Conservation (phyloP, 2,888 invertebrate genomes). For the Cynaeus angustus region DNA sequence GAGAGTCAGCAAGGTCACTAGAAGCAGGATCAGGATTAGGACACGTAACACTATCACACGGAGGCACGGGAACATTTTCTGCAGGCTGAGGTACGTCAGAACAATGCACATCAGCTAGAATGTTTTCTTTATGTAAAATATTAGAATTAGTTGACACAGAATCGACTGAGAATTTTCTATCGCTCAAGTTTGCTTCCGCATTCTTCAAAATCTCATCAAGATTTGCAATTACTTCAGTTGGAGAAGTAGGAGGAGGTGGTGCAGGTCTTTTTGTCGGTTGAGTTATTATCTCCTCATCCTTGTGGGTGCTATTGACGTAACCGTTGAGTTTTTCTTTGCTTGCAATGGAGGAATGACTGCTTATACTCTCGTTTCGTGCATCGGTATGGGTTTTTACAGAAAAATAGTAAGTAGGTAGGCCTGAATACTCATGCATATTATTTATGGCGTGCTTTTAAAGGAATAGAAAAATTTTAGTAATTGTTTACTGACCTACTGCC, state of each 20-base stretch:
- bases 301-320: conserved; percentile 50
- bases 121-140: conserved; percentile 32
- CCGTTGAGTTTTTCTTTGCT: conserved; percentile 49
- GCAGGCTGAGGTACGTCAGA: conserved; percentile 22
- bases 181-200: conserved; percentile 24
- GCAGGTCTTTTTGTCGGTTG: conserved; percentile 13
- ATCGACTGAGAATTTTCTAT: conserved; percentile 25
- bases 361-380: conserved; percentile 53
- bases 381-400: conserved; percentile 57
- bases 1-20: conserved; percentile 8
- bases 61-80: conserved; percentile 1
- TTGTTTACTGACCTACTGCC: conserved; percentile 78
- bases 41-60: conserved; percentile 10
- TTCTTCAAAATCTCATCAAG: conserved; percentile 37
- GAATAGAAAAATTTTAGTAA: background rate
- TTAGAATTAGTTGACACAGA: conserved; percentile 28
- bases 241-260: conserved; percentile 11
- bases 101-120: conserved; percentile 40
- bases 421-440: conserved; percentile 64
- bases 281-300: conserved; percentile 6
- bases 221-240: conserved; percentile 34
- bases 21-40: conserved; percentile 2
- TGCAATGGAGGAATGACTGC: conserved; percentile 17
- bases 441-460: conserved; percentile 60
- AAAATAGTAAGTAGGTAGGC: conserved; percentile 67